Base-by-base conservation (phyloP, 1,140 invertebrate species). In the Drosophila lacteicornis region DNA sequence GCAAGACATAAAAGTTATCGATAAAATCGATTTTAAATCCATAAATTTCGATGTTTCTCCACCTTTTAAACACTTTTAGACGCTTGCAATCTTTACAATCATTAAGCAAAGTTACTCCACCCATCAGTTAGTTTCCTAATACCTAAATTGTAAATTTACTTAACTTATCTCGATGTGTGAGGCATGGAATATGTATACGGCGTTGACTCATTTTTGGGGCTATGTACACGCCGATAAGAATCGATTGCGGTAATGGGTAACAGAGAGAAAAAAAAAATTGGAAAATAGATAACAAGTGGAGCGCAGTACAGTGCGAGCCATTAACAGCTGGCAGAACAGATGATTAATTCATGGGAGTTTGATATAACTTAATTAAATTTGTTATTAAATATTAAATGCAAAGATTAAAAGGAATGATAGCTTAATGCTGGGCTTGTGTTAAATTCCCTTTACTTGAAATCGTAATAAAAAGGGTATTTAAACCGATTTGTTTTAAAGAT, bases 161-260 rank as follows among this genome's bases (percentile, higher is more conserved):
- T 33, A 27, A n/a, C 81, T 76, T 67, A 80, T 80, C 69, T 46
- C 11, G 33, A 6, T 47, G 43, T 55, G 42, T 7, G 63, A 17
- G 40, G 19, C 17, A 55, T 55, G 25, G n/a, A 42, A 30, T 49
- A 40, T 17, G 12, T 25, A 36, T 30, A 22, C 11, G 13, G 27
- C 19, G 38, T 60, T 71, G 67, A 73, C 53, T 73, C 69, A 73
- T 45, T 71, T 71, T 36, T 17, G 43, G 36, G 19, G 40, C 42
- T 36, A 40, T 15, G 13, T 33, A 22, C 19, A 55, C n/a, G 45
- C 7, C 66, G 69, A 71, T 73, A 51, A 73, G 69, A 73, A 71
- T 73, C 69, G 67, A 59, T 70, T 56, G 45, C 36, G 66, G 17
- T 2, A 53, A 40, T 53, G 17, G 19, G 27, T 7, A 15, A 22